Base-by-base conservation (phyloP, 1,140 invertebrate species). In the Cydia splendana region DNA sequence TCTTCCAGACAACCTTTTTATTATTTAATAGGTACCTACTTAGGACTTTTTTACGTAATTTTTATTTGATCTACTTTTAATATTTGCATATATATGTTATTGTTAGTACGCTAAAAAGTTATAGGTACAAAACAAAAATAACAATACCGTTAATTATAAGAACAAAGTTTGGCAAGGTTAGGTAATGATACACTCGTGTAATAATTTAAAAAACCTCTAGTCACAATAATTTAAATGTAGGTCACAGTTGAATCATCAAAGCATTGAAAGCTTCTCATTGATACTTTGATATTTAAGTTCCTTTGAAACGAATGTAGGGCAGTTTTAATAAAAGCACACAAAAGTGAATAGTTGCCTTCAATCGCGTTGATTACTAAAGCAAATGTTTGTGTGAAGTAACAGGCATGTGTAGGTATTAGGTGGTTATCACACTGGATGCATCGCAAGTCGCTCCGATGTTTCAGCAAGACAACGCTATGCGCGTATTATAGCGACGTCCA, bases 351-450 rank as follows among this genome's bases (percentile, higher is more conserved):
- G 57, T 62, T 18, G 57, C 57, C 20, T 62, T 62, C 57, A 62
- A 62, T 62, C 57, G 20, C 57, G 20, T n/a, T 62, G 57, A 62
- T 62, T 62, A 62, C 57, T 62, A 62, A 24, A 24, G 57, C 57
- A 62, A 62, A 62, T 62, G 57, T 24, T 9, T 12, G 51, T n/a
- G 51, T 53, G n/a, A n/a, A n/a, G 2, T 53, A 53, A 53, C 6
- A 5, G 12, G 45, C 15, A 53, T 53, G 51, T 6, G 4, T 53
- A 53, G 45, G 12, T 48, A 34, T 34, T 34, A 34, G 34, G 34
- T 5, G 34, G 34, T 34, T 34, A 34, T 34, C 5, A 34, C 34
- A 34, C 34, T 34, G 34, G 5, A 34, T 34, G 34, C 5, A 34
- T 34, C 5, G 5, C 34, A 6, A 3, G 5, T 34, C 34, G 34